A percentile compares a stretch with the other conserved stretches of the same genome.
Conservation (phyloP, 2,888 invertebrate genomes). For the Pseudococcus jackbeardsleyi region DNA sequence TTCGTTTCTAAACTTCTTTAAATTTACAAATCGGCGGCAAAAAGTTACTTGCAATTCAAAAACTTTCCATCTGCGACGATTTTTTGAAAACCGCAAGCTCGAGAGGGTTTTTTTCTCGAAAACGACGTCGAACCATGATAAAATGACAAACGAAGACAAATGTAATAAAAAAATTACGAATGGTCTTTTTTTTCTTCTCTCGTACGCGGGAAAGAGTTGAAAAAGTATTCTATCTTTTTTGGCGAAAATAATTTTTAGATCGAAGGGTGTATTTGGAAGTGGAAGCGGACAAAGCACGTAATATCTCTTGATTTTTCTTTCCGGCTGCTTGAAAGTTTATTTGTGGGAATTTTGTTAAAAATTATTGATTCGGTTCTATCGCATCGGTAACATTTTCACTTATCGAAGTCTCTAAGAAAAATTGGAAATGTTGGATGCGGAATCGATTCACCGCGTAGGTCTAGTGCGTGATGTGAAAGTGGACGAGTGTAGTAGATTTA, state of each 20-base stretch:
- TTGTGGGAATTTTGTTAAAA: constrained; percentile 17
- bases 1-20: not conserved
- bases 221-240: constrained; percentile 2
- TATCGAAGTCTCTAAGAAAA: not conserved
- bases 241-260: constrained; percentile 17
- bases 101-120: not conserved
- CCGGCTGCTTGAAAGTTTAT: constrained; percentile 22
- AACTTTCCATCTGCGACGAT: not conserved
- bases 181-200: not conserved
- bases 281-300: not conserved
- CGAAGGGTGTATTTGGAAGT: not conserved
- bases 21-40: not conserved
- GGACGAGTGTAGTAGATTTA: not conserved
- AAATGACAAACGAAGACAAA: constrained; percentile 17
- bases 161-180: not conserved
- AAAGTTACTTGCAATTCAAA: not conserved
- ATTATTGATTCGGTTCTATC: not conserved
- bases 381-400: not conserved
- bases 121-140: not conserved
- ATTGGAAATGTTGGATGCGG: not conserved
- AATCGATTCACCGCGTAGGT: constrained; percentile 2
- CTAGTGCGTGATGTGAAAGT: not conserved
- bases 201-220: not conserved
- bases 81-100: not conserved
- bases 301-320: constrained; percentile 14